phyloP scores from a whole-genome alignment of 1,140 invertebrate species.

The Sesamia nonagrioides region DNA sequence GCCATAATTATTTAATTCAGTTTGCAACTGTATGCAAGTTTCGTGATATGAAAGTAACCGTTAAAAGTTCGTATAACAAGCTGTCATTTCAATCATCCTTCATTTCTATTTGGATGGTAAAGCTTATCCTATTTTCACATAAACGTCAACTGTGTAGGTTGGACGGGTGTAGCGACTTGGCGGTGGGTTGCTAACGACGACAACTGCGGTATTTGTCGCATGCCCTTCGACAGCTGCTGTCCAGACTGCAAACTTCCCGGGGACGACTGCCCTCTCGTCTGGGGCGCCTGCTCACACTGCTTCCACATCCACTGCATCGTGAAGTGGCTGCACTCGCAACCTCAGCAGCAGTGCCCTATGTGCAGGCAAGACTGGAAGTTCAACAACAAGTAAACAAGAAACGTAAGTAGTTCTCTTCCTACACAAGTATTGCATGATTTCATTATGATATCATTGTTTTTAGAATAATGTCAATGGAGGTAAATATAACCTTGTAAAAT shows the following conservation, averaged over 20 bases:
- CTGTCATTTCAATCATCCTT: slow-evolving; percentile 4
- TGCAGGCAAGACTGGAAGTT: slow-evolving; percentile 99
- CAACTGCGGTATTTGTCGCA: slow-evolving; percentile 99
- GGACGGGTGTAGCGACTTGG: slow-evolving; percentile 99
- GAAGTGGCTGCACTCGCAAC: slow-evolving; percentile 99
- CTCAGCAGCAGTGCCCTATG: slow-evolving; percentile 99
- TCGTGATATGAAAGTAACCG: slow-evolving; percentile 78
- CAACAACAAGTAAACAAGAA: slow-evolving; percentile 90
- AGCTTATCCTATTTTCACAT: background rate
- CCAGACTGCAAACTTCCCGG: slow-evolving; percentile 99
- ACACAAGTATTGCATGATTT: background rate
- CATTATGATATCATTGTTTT: slow-evolving; percentile 51
- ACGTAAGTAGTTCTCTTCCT: background rate
- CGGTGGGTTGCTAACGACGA: slow-evolving; percentile 99
- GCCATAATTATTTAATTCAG: background rate
- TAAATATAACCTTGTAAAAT: background rate
- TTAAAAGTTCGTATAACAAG: slow-evolving; percentile 75
- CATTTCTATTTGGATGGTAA: slow-evolving; percentile 17
- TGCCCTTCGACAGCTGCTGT: slow-evolving; percentile 99
- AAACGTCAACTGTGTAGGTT: slow-evolving; percentile 88
- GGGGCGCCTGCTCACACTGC: slow-evolving; percentile 99
- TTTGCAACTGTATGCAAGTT: slow-evolving; percentile 9
- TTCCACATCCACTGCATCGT: slow-evolving; percentile 99
- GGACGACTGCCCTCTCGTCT: slow-evolving; percentile 99
- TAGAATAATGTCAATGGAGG: background rate